phyloP scores from a whole-genome alignment of 2,888 invertebrate species.

The Pelosia muscerda region DNA sequence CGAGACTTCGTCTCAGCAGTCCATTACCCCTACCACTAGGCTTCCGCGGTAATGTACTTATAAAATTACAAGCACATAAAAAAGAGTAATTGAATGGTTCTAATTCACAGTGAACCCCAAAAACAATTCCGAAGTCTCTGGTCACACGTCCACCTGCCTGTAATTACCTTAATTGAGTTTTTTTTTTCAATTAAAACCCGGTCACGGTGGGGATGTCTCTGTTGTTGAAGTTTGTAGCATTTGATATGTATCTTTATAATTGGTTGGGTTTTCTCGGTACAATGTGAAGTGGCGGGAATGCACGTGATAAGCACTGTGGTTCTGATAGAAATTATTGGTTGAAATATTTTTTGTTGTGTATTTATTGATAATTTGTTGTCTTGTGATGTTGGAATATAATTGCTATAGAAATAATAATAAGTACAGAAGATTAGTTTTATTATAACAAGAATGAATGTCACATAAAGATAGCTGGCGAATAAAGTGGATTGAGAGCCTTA shows the following conservation, averaged over 20 bases:
- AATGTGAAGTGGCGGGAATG: slow-evolving; percentile 45
- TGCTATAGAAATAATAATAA: not conserved
- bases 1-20: too few species aligned
- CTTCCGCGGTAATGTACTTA: too few species aligned
- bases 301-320: slow-evolving; percentile 26
- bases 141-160: slow-evolving; percentile 66
- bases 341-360: slow-evolving; percentile 20
- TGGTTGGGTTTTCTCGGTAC: slow-evolving; percentile 56
- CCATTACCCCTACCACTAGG: too few species aligned
- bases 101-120: slow-evolving; percentile 36
- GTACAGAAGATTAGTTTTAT: not conserved
- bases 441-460: not conserved
- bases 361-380: slow-evolving; percentile 19
- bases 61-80: not conserved
- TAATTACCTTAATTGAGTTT: slow-evolving; percentile 71
- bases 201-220: slow-evolving; percentile 66
- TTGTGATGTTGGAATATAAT: slow-evolving; percentile 7
- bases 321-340: slow-evolving; percentile 24
- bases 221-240: slow-evolving; percentile 43
- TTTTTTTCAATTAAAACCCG: slow-evolving; percentile 60
- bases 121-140: slow-evolving; percentile 42
- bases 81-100: slow-evolving; percentile 11
- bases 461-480: not conserved
- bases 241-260: slow-evolving; percentile 70
- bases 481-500: not conserved